Conservation (phyloP, 2,797 vertebrate genomes). For the Tadarida brasiliensis region DNA sequence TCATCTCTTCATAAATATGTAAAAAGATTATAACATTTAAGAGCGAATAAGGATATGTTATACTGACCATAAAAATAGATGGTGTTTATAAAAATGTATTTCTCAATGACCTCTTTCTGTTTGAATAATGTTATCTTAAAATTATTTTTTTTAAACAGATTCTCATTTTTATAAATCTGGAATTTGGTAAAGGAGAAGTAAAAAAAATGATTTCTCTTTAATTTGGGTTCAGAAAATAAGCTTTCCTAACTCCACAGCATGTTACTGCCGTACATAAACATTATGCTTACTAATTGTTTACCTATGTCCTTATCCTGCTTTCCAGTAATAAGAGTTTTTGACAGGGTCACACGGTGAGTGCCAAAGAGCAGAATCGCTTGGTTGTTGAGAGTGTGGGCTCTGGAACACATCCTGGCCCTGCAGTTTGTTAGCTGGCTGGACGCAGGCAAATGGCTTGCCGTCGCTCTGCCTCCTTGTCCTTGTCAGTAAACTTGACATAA, state of each 20-base stretch:
- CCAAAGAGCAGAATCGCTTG: not conserved
- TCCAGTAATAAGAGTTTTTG: slow-evolving; percentile 17
- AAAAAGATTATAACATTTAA: slow-evolving; percentile 2
- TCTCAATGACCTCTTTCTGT: not conserved
- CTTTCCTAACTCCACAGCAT: not conserved
- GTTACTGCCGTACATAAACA: not conserved
- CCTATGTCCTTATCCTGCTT: slow-evolving; percentile 12
- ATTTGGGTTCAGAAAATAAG: slow-evolving; percentile 32
- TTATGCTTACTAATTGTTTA: slow-evolving; percentile 48
- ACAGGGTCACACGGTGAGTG: not conserved
- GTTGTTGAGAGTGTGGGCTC: not conserved
- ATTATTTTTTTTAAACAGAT: slow-evolving; percentile 15
- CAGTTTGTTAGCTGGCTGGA: not conserved
- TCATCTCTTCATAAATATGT: not conserved
- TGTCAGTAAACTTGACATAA: not conserved
- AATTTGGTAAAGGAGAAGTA: not conserved
- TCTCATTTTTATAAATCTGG: slow-evolving; percentile 1
- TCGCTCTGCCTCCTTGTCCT: not conserved
- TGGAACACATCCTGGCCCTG: not conserved
- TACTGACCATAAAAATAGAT: not conserved
- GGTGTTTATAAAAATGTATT: not conserved
- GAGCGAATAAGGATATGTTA: not conserved
- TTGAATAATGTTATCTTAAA: slow-evolving; percentile 16
- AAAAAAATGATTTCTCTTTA: slow-evolving; percentile 10
- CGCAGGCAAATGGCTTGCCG: not conserved